These are phyloP conservation scores for Archips xylosteana DNA, from an alignment of 2,888 invertebrate species.

Conservation along the genomic window DNA sequence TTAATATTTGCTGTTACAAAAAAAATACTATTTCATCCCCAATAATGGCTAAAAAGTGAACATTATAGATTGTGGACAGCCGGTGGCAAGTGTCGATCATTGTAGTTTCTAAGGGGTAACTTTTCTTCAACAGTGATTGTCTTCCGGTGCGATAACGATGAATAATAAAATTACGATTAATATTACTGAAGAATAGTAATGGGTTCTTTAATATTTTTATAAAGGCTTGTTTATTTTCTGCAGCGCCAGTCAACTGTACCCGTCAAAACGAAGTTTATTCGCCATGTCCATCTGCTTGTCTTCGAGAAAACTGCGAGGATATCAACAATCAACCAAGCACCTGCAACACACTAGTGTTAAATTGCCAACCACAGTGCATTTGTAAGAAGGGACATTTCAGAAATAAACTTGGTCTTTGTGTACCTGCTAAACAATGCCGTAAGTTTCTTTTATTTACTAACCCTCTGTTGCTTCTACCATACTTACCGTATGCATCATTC, in stretches of 20 bases:
- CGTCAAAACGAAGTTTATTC: constrained; percentile 56
- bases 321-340: constrained; percentile 44
- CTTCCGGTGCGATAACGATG: too few relatives aligned
- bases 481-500: too few relatives aligned
- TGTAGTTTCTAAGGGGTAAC: too few relatives aligned
- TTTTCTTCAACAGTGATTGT: too few relatives aligned
- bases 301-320: constrained; percentile 55
- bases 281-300: constrained; percentile 55
- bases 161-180: too few relatives aligned
- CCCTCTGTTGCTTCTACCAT: too few relatives aligned
- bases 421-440: constrained; percentile 52
- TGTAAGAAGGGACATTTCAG: constrained; percentile 56
- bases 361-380: constrained; percentile 59
- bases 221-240: constrained; percentile 5
- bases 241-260: constrained; percentile 58
- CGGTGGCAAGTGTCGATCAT: too few relatives aligned
- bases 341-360: constrained; percentile 56
- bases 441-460: constrained; percentile 3
- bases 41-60: too few relatives aligned
- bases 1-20: neutral
- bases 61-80: too few relatives aligned
- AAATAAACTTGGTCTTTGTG: constrained; percentile 51
- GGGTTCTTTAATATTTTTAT: neutral
- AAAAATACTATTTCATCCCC: too few relatives aligned
- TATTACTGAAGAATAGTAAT: too few relatives aligned